A percentile compares a stretch with the other conserved stretches of the same genome.
These are phyloP conservation scores for Ctenomys sociabilis DNA, from an alignment of 2,113 vertebrate species.

Conservation along the genomic window DNA sequence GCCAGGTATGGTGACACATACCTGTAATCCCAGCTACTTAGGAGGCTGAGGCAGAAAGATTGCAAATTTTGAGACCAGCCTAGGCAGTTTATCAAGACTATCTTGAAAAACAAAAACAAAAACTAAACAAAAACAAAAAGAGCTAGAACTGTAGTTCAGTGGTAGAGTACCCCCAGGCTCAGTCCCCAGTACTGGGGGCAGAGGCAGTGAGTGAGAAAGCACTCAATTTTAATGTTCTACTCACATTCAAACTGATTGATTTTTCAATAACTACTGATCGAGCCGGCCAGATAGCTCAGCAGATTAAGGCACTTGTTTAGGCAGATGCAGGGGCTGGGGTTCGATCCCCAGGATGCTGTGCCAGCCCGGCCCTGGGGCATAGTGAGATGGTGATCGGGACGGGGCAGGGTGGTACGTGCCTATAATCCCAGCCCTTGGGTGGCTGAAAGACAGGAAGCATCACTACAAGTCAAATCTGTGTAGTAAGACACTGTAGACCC, in stretches of 20 bases:
- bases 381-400: too few relatives aligned
- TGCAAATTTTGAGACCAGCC: neutral
- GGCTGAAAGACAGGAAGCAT: too few relatives aligned
- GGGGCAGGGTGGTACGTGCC: too few relatives aligned
- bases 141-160: neutral
- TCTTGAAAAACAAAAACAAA: too few relatives aligned
- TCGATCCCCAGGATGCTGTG: too few relatives aligned
- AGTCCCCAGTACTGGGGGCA: neutral
- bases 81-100: neutral
- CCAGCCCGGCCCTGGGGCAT: too few relatives aligned
- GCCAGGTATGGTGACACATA: neutral
- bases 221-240: neutral
- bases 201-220: neutral
- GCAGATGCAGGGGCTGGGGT: too few relatives aligned
- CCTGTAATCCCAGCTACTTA: neutral
- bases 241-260: conserved; percentile 51
- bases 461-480: too few relatives aligned
- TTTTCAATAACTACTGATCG: neutral
- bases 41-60: neutral
- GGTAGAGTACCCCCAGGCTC: neutral
- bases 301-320: too few relatives aligned
- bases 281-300: too few relatives aligned
- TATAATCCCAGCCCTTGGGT: too few relatives aligned
- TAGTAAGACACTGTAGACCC: too few relatives aligned
- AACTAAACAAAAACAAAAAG: neutral